A percentile compares a stretch with the other conserved stretches of the same genome.
These are phyloP conservation scores for Philopotamus ludificatus DNA, from an alignment of 1,140 invertebrate genomes.

Conservation along the genomic window DNA sequence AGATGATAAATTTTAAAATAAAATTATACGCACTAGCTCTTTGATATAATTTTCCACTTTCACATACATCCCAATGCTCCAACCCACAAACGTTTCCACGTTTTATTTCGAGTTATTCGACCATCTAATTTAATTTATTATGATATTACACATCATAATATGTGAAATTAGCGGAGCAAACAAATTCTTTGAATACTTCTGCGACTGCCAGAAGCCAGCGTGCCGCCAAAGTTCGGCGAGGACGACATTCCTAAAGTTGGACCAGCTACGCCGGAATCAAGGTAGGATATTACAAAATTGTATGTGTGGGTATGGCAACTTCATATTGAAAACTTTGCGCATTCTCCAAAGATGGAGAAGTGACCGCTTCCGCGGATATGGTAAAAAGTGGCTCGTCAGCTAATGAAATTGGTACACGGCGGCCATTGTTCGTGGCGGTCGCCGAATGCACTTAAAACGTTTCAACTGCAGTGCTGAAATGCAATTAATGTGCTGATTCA, in stretches of 20 bases:
- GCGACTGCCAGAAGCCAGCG: not conserved
- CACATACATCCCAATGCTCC: too few relatives aligned
- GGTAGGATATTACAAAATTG: not conserved
- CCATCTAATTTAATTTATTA: too few relatives aligned
- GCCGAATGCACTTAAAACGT: not conserved
- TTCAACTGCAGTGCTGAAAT: constrained; percentile 7
- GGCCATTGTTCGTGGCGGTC: not conserved
- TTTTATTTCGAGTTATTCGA: not conserved
- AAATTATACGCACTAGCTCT: too few relatives aligned
- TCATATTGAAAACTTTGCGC: not conserved
- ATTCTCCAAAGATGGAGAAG: not conserved
- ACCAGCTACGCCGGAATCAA: not conserved
- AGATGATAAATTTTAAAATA: too few relatives aligned
- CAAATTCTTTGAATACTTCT: not conserved
- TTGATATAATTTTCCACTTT: too few relatives aligned
- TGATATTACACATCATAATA: too few relatives aligned
- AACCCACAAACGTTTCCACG: too few relatives aligned
- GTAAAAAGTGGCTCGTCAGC: too few relatives aligned
- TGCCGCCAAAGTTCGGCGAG: not conserved
- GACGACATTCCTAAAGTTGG: not conserved
- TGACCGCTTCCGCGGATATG: too few relatives aligned
- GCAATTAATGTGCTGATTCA: constrained; percentile 19
- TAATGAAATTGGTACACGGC: not conserved
- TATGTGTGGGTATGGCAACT: not conserved
- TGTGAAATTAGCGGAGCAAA: not conserved